phyloP scores from a whole-genome alignment of 2,888 invertebrate species.

The Synanthedon myopaeformis region DNA sequence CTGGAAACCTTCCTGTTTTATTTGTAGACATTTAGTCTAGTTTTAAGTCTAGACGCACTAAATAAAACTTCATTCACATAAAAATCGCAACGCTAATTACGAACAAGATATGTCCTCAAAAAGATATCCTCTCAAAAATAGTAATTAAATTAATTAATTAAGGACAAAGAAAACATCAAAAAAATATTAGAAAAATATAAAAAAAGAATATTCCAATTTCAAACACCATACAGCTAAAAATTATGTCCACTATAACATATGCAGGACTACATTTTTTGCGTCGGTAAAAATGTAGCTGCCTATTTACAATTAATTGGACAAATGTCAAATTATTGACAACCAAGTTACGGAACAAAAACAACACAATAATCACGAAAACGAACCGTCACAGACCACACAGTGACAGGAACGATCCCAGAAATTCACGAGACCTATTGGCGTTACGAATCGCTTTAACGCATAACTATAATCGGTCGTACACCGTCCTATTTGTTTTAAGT shows the following conservation, averaged over 20 bases:
- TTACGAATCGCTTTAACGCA: conserved; percentile 64
- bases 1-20: too few species aligned
- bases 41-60: too few species aligned
- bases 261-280: too few species aligned
- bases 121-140: too few species aligned
- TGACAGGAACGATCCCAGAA: conserved; percentile 41
- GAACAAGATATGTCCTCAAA: too few species aligned
- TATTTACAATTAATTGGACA: conserved; percentile 29
- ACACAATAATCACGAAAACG: conserved; percentile 30
- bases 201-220: neutral
- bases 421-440: conserved; percentile 61
- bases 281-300: conserved; percentile 2
- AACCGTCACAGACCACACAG: conserved; percentile 49
- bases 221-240: neutral
- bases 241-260: too few species aligned
- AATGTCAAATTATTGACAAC: conserved; percentile 39
- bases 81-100: too few species aligned
- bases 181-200: too few species aligned
- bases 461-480: conserved; percentile 61
- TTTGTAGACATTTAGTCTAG: too few species aligned
- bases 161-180: too few species aligned
- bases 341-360: conserved; percentile 31
- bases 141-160: too few species aligned
- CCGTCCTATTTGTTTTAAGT: conserved; percentile 69
- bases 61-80: too few species aligned